Evolutionary conservation across 2,113 vertebrate species (phyloP).

Genomic region (Thamnaconus septentrionalis): DNA sequence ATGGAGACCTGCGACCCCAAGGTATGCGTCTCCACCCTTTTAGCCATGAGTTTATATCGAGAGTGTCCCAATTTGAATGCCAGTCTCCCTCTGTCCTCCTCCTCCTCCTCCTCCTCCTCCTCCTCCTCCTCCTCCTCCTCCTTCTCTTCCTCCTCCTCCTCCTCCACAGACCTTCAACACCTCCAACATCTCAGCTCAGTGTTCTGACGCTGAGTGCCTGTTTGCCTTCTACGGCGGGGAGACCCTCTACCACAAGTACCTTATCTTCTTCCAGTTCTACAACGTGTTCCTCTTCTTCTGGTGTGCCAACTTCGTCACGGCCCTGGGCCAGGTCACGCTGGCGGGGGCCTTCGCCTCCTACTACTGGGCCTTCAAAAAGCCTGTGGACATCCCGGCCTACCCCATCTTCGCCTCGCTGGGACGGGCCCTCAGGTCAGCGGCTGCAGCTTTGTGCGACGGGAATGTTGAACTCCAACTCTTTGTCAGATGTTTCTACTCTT

Average conservation of each 20-base stretch:
- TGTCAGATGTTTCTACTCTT: no score
- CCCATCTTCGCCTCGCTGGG: slow-evolving; percentile 89
- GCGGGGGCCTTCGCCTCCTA: slow-evolving; percentile 95
- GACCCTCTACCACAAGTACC: slow-evolving; percentile 85
- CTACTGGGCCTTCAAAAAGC: slow-evolving; percentile 96
- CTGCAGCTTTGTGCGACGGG: not conserved
- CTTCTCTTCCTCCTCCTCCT: not conserved
- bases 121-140: no score
- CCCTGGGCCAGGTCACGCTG: slow-evolving; percentile 91
- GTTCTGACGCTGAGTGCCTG: slow-evolving; percentile 83
- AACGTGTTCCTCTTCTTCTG: slow-evolving; percentile 97
- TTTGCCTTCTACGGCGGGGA: slow-evolving; percentile 95
- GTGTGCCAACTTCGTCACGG: slow-evolving; percentile 91
- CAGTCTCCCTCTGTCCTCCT: not conserved
- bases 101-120: slow-evolving; percentile 3
- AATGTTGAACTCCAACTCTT: not conserved
- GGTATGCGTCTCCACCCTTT: slow-evolving; percentile 65
- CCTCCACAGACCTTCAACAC: slow-evolving; percentile 80
- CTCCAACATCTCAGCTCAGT: slow-evolving; percentile 69
- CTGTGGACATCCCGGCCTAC: slow-evolving; percentile 84
- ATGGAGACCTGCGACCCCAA: slow-evolving; percentile 82
- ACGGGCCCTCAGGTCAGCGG: slow-evolving; percentile 84
- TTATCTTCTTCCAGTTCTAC: slow-evolving; percentile 90
- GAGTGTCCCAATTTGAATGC: no score
- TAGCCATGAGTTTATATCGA: not conserved